Evolutionary conservation across 2,888 invertebrate genomes (phyloP).

Genomic region (Netelia inedita): DNA sequence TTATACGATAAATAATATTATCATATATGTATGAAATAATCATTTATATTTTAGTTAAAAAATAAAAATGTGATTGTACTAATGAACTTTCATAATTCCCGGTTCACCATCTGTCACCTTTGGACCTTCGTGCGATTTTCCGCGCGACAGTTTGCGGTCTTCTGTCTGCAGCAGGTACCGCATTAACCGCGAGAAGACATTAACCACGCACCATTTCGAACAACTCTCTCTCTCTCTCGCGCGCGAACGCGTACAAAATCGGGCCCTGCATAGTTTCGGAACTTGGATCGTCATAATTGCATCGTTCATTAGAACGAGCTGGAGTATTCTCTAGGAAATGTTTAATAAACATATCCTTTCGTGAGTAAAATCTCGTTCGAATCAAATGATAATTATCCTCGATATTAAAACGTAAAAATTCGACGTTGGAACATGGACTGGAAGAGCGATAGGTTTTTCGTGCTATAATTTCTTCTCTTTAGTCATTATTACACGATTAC

Average conservation of each 20-base stretch:
- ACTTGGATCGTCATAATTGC: slow-evolving; percentile 46
- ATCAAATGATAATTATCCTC: slow-evolving; percentile 9
- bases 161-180: slow-evolving; percentile 29
- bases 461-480: no score
- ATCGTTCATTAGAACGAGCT: slow-evolving; percentile 30
- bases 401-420: neutral
- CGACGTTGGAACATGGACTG: neutral
- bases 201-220: slow-evolving; percentile 26
- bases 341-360: slow-evolving; percentile 25
- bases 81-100: neutral
- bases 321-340: slow-evolving; percentile 12
- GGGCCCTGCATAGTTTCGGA: slow-evolving; percentile 6
- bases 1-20: no score
- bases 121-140: neutral
- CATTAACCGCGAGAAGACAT: slow-evolving; percentile 37
- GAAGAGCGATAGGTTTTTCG: no score
- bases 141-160: slow-evolving; percentile 29
- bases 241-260: slow-evolving; percentile 18
- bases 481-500: no score
- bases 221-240: neutral
- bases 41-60: no score
- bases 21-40: no score
- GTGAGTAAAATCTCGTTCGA: slow-evolving; percentile 4
- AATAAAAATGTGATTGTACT: no score
- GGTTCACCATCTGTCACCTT: neutral